A percentile compares a stretch with the other conserved stretches of the same genome.
Evolutionary conservation across 2,888 invertebrate species (phyloP).

Genomic region (Drosophila yooni): DNA sequence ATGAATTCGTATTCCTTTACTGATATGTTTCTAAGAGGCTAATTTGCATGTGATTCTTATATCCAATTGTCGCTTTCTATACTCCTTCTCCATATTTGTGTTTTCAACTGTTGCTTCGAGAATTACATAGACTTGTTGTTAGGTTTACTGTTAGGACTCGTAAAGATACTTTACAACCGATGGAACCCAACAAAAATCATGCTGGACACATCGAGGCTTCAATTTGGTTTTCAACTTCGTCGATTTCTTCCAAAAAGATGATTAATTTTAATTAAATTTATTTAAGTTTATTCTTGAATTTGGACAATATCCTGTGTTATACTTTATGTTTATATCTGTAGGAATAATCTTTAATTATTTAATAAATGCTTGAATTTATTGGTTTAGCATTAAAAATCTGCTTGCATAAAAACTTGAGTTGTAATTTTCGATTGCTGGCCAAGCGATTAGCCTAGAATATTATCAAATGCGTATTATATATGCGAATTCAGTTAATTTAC

Average conservation of each 20-base stretch:
- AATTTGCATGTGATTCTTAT: slow-evolving; percentile 73
- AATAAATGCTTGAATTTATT: slow-evolving; percentile 69
- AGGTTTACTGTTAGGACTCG: slow-evolving; percentile 32
- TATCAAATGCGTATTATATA: slow-evolving; percentile 53
- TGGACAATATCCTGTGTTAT: slow-evolving; percentile 26
- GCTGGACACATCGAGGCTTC: slow-evolving; percentile 39
- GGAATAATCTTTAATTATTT: slow-evolving; percentile 53
- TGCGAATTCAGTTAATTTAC: slow-evolving; percentile 42
- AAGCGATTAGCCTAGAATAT: slow-evolving; percentile 46
- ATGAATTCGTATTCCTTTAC: slow-evolving; percentile 67
- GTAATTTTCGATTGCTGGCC: slow-evolving; percentile 24
- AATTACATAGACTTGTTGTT: slow-evolving; percentile 47
- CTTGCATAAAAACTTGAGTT: slow-evolving; percentile 57
- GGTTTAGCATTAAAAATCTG: slow-evolving; percentile 58
- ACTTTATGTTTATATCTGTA: slow-evolving; percentile 37
- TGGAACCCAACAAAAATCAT: slow-evolving; percentile 33
- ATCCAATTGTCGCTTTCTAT: slow-evolving; percentile 31
- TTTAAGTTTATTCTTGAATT: slow-evolving; percentile 24
- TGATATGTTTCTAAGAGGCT: slow-evolving; percentile 85
- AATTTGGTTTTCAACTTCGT: neutral
- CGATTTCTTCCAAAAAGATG: slow-evolving; percentile 20
- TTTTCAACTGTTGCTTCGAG: slow-evolving; percentile 21
- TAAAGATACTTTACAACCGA: slow-evolving; percentile 33
- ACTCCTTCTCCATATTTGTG: slow-evolving; percentile 25
- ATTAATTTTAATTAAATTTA: slow-evolving; percentile 29